A percentile compares a stretch with the other conserved stretches of the same genome.
These are phyloP conservation scores for Megaceryle alcyon DNA, from an alignment of 2,797 vertebrate genomes.

Conservation along the genomic window DNA sequence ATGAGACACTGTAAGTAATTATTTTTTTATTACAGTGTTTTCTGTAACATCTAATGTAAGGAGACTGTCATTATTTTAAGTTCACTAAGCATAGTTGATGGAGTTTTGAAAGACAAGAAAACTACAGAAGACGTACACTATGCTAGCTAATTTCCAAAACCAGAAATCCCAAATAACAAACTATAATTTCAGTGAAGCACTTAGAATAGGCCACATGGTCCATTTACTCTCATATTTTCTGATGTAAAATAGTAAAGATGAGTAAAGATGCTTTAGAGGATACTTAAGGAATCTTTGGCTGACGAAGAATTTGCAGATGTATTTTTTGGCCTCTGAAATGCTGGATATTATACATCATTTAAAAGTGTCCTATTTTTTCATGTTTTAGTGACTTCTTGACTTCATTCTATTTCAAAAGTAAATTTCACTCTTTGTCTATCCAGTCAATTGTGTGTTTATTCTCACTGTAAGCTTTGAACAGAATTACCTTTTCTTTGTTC, in stretches of 20 bases:
- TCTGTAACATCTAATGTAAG: neutral
- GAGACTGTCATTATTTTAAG: neutral
- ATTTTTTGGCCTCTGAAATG: neutral
- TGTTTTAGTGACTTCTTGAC: neutral
- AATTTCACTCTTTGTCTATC: neutral
- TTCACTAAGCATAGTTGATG: neutral
- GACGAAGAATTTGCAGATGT: neutral
- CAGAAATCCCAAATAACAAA: conserved; percentile 31
- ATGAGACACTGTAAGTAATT: neutral
- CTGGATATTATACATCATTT: neutral
- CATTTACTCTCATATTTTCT: conserved; percentile 29
- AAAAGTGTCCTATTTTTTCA: neutral
- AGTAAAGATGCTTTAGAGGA: conserved; percentile 31
- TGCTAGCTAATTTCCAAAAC: conserved; percentile 18
- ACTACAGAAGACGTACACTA: neutral
- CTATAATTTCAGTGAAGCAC: conserved; percentile 29
- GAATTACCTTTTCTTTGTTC: neutral
- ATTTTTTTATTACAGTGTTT: neutral
- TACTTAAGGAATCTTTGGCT: conserved; percentile 6
- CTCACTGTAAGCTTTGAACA: neutral
- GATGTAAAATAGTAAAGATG: neutral
- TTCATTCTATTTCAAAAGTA: neutral
- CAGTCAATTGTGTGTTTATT: neutral
- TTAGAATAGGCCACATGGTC: conserved; percentile 11
- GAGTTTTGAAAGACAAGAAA: conserved; percentile 7